A percentile compares a stretch with the other conserved stretches of the same genome.
These are phyloP conservation scores for Tenebrio molitor DNA, from an alignment of 1,140 invertebrate species.

Conservation along the genomic window DNA sequence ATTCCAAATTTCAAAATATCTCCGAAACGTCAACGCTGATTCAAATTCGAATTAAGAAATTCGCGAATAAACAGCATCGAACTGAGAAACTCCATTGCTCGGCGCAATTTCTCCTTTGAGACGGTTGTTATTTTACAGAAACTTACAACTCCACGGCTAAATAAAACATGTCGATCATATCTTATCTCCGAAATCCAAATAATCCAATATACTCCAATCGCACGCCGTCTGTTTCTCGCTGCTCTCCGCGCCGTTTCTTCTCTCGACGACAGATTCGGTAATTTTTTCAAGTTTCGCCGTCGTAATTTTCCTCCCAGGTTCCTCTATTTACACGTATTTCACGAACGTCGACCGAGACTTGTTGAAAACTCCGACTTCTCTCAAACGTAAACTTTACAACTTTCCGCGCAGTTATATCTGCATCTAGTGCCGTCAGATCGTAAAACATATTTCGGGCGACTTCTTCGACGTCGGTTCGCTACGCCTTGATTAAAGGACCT, in stretches of 20 bases:
- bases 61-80: too few species aligned
- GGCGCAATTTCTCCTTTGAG: too few species aligned
- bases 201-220: constrained; percentile 18
- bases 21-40: too few species aligned
- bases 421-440: constrained; percentile 24
- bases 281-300: constrained; percentile 17
- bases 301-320: constrained; percentile 17
- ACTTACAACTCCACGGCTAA: not conserved
- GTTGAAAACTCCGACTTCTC: constrained; percentile 36
- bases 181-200: not conserved
- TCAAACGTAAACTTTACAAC: constrained; percentile 33
- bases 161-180: constrained; percentile 17
- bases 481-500: constrained; percentile 9
- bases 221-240: not conserved
- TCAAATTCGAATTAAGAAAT: too few species aligned
- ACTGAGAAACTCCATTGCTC: too few species aligned
- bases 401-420: constrained; percentile 24
- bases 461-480: constrained; percentile 3
- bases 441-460: constrained; percentile 19
- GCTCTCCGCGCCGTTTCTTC: too few species aligned
- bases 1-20: too few species aligned
- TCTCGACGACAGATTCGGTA: too few species aligned
- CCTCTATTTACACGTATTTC: constrained; percentile 29
- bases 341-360: constrained; percentile 23
- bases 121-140: too few species aligned